Percentiles rank a stretch among this genome's conserved stretches.
phyloP scores from a whole-genome alignment of 37 sponge, comb jelly and placozoan genomes.

The Agelas oroides region DNA sequence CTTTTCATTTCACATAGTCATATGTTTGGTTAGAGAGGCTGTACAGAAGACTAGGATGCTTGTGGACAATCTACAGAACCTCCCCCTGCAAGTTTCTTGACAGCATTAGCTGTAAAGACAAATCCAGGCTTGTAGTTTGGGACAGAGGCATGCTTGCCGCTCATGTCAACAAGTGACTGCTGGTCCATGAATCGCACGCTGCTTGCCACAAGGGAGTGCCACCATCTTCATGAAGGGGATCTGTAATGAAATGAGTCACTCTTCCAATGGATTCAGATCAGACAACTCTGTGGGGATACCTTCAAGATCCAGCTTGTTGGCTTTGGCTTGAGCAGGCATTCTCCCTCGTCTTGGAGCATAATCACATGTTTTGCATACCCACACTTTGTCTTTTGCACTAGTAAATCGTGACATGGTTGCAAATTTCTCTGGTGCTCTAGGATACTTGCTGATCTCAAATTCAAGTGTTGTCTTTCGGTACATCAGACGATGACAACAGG shows the following conservation, averaged over 20 bases:
- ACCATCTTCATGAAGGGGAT: slow-evolving; percentile 44
- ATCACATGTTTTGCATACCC: too few species aligned
- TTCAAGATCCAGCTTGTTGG: background rate
- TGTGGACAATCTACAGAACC: too few species aligned
- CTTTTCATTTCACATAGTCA: too few species aligned
- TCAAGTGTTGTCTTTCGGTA: slow-evolving; percentile 5
- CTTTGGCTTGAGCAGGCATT: slow-evolving; percentile 10
- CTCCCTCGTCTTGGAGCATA: background rate
- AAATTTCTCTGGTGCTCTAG: background rate
- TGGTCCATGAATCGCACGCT: slow-evolving; percentile 35
- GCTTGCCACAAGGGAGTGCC: slow-evolving; percentile 39
- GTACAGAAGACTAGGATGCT: too few species aligned
- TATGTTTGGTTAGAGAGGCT: too few species aligned
- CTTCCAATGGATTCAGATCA: slow-evolving; percentile 11
- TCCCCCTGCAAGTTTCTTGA: too few species aligned
- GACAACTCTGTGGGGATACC: slow-evolving; percentile 1
- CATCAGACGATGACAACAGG: slow-evolving; percentile 30
- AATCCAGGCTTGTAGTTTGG: too few species aligned
- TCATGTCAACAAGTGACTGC: too few species aligned
- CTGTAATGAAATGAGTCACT: background rate
- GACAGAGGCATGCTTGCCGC: too few species aligned
- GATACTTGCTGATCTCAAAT: background rate
- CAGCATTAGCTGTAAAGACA: too few species aligned
- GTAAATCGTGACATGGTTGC: background rate
- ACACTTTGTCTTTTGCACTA: background rate